These are phyloP conservation scores for Tenebrosternarchus preto DNA, from an alignment of 2,113 vertebrate species.

Conservation along the genomic window DNA sequence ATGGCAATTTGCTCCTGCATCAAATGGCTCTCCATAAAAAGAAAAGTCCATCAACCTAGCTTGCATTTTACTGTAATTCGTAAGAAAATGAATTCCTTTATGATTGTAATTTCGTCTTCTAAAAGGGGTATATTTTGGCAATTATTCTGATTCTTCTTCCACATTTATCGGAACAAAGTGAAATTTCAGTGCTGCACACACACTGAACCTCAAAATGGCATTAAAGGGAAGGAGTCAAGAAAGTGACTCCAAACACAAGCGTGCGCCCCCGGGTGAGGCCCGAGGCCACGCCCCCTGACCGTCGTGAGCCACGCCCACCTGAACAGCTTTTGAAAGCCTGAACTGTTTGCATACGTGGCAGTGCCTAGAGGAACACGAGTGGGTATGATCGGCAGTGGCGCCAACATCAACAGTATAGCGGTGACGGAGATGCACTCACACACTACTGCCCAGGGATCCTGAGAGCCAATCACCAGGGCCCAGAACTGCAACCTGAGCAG, in stretches of 20 bases:
- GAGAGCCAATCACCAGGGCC: conserved; percentile 29
- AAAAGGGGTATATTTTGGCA: conserved; percentile 35
- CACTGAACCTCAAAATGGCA: conserved; percentile 12
- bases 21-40: conserved; percentile 7
- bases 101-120: conserved; percentile 33
- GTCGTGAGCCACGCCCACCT: conserved; percentile 1
- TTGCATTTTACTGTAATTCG: conserved; percentile 24
- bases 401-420: conserved; percentile 67
- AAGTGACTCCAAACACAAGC: conserved; percentile 6
- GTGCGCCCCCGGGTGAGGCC: neutral
- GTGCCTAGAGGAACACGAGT: conserved; percentile 62
- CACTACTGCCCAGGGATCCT: too few species aligned
- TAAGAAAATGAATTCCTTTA: conserved; percentile 24
- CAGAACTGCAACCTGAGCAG: conserved; percentile 49
- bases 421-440: conserved; percentile 8
- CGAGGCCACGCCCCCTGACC: neutral
- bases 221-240: conserved; percentile 23
- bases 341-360: conserved; percentile 69
- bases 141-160: conserved; percentile 18
- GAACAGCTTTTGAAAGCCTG: conserved; percentile 66
- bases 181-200: conserved; percentile 17
- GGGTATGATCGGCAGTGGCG: conserved; percentile 57
- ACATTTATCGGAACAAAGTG: neutral
- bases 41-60: conserved; percentile 22
- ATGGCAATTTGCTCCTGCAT: conserved; percentile 42